These are phyloP conservation scores for Dryoscopus gambensis DNA, from an alignment of 2,113 vertebrate genomes.

Conservation along the genomic window DNA sequence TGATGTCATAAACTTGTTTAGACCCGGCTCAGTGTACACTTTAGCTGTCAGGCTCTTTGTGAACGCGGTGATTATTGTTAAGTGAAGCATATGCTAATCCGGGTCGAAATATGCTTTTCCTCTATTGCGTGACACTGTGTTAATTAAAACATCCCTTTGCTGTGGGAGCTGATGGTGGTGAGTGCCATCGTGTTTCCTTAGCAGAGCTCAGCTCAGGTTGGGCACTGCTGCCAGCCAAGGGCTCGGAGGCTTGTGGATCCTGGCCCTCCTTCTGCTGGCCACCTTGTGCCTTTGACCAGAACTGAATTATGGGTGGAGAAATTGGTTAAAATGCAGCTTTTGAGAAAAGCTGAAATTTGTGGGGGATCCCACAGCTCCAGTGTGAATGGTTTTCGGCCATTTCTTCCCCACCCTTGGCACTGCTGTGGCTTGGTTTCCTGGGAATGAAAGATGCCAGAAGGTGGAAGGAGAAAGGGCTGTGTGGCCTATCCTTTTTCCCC, in stretches of 20 bases:
- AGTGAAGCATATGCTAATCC: constrained; percentile 22
- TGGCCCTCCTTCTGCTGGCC: not conserved
- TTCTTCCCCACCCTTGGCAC: not conserved
- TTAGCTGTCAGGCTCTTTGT: constrained; percentile 9
- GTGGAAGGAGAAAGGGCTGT: not conserved
- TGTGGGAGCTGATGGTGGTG: not conserved
- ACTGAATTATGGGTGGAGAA: not conserved
- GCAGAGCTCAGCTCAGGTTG: not conserved
- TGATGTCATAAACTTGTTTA: not conserved
- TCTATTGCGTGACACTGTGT: not conserved
- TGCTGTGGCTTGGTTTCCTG: not conserved
- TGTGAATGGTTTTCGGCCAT: not conserved
- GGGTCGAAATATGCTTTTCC: constrained; percentile 30
- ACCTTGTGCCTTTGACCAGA: accelerated
- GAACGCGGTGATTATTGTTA: not conserved
- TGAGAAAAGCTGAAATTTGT: not conserved
- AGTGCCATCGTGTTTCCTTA: not conserved
- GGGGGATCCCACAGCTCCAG: not conserved
- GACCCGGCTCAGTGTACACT: not conserved
- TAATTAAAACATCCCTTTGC: constrained; percentile 25
- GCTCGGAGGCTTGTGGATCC: accelerated
- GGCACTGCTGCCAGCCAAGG: not conserved
- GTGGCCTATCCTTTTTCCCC: not conserved
- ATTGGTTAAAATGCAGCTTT: not conserved
- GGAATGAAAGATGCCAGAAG: not conserved